phyloP scores from a whole-genome alignment of 1,140 invertebrate genomes.

The Drosophila athabasca region DNA sequence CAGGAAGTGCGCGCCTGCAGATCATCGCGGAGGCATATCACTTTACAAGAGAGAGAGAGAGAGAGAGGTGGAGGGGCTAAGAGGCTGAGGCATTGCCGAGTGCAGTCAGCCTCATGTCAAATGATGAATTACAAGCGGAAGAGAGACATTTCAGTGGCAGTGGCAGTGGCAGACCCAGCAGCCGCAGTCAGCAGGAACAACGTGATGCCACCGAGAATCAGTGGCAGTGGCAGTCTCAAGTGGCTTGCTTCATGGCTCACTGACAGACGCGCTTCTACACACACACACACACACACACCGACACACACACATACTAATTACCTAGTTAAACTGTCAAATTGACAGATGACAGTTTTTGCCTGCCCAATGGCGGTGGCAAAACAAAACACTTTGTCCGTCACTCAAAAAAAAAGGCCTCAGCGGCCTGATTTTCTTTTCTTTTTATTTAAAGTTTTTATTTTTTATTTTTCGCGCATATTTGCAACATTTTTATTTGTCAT shows the following conservation, averaged over 20 bases:
- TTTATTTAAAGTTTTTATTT: constrained; percentile 6
- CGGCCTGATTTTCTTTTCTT: constrained; percentile 36
- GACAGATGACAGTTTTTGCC: constrained; percentile 82
- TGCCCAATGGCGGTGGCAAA: constrained; percentile 63
- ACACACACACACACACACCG: constrained; percentile 14
- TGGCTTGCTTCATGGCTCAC: constrained; percentile 68
- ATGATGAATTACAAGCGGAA: constrained; percentile 83
- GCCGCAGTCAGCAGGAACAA: constrained; percentile 30
- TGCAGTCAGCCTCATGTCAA: constrained; percentile 66
- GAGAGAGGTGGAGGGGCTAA: too few relatives aligned
- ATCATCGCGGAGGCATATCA: constrained; percentile 60
- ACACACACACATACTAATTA: constrained; percentile 71
- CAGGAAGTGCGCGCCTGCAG: constrained; percentile 69
- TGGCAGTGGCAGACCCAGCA: constrained; percentile 27
- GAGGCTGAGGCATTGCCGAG: constrained; percentile 9
- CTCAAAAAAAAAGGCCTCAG: constrained; percentile 32
- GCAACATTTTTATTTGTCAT: constrained; percentile 74
- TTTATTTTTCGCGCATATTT: constrained; percentile 55
- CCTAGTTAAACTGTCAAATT: constrained; percentile 83
- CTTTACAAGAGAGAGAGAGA: constrained; percentile 39
- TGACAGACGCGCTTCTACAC: constrained; percentile 63
- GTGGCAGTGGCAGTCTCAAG: constrained; percentile 62
- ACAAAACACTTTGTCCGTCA: constrained; percentile 66
- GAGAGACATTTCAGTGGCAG: constrained; percentile 74
- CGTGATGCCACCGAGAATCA: constrained; percentile 40